Conservation (phyloP, 2,113 vertebrate species). For the Myrmecophaga tridactyla region DNA sequence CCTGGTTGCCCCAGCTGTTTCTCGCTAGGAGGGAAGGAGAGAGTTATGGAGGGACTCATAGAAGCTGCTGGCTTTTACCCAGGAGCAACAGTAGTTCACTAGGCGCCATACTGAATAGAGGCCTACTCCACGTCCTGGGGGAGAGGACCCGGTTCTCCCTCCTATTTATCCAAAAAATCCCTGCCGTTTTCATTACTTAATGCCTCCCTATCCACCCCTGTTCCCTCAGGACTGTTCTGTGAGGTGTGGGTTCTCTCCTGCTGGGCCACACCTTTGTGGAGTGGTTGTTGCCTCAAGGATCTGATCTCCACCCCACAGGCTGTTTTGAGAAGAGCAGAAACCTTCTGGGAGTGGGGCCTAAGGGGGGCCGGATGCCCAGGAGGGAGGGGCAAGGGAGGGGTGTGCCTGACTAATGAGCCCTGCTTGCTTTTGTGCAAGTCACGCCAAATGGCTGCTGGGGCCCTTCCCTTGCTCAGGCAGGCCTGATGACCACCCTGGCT, state of each 20-base stretch:
- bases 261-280: slow-evolving; percentile 54
- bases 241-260: slow-evolving; percentile 9
- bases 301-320: slow-evolving; percentile 54
- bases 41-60: background rate
- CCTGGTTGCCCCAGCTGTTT: background rate
- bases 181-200: slow-evolving; percentile 16
- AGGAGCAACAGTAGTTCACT: slow-evolving; percentile 13
- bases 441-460: slow-evolving; percentile 59
- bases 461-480: slow-evolving; percentile 57
- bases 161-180: background rate
- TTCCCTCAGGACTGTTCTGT: background rate
- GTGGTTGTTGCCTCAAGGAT: slow-evolving; percentile 51
- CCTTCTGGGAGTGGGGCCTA: slow-evolving; percentile 61
- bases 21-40: background rate
- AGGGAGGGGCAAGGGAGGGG: slow-evolving; percentile 56
- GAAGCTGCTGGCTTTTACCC: background rate
- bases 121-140: background rate
- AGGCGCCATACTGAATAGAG: background rate
- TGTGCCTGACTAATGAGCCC: slow-evolving; percentile 70
- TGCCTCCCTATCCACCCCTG: background rate
- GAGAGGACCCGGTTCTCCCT: slow-evolving; percentile 17
- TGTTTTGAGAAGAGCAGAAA: slow-evolving; percentile 58
- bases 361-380: slow-evolving; percentile 67
- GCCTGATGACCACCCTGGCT: slow-evolving; percentile 31
- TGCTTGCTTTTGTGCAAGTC: slow-evolving; percentile 76